Conservation (phyloP, 2,113 vertebrate genomes). For the Prochilodus magdalenae region DNA sequence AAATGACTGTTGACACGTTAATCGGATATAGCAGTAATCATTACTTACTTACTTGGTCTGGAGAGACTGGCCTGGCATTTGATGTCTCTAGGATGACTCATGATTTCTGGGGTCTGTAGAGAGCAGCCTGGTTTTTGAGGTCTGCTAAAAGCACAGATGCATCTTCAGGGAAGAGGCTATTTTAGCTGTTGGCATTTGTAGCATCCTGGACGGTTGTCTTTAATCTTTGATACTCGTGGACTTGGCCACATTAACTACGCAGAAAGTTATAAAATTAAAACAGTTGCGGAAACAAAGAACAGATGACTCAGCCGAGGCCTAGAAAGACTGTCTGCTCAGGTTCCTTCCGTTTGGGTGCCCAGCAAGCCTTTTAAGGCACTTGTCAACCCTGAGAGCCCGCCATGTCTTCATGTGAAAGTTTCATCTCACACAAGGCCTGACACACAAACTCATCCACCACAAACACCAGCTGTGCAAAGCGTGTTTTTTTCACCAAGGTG, state of each 20-base stretch:
- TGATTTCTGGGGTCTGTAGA: background rate
- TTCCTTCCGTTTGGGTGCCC: slow-evolving; percentile 43
- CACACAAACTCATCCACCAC: background rate
- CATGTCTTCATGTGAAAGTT: background rate
- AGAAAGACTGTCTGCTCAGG: slow-evolving; percentile 47
- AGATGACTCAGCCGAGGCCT: slow-evolving; percentile 30
- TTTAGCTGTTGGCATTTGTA: background rate
- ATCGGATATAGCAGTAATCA: too few relatives aligned
- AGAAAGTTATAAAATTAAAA: slow-evolving; percentile 40
- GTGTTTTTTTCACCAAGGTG: background rate
- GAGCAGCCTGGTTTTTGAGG: background rate
- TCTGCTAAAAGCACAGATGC: slow-evolving; percentile 19
- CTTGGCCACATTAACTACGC: slow-evolving; percentile 14
- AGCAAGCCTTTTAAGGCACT: slow-evolving; percentile 5
- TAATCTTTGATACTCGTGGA: slow-evolving; percentile 39
- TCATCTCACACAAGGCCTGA: background rate
- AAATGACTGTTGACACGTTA: too few relatives aligned
- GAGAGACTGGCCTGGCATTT: background rate
- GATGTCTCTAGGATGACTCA: background rate
- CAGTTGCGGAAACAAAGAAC: slow-evolving; percentile 33
- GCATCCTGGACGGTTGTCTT: background rate
- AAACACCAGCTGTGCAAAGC: slow-evolving; percentile 28
- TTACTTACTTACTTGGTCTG: too few relatives aligned
- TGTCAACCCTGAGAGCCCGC: slow-evolving; percentile 28
- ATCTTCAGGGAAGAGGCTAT: background rate